A percentile compares a stretch with the other conserved stretches of the same genome.
Evolutionary conservation across 2,113 vertebrate species (phyloP).

Genomic region (Porphyrio hochstetteri): DNA sequence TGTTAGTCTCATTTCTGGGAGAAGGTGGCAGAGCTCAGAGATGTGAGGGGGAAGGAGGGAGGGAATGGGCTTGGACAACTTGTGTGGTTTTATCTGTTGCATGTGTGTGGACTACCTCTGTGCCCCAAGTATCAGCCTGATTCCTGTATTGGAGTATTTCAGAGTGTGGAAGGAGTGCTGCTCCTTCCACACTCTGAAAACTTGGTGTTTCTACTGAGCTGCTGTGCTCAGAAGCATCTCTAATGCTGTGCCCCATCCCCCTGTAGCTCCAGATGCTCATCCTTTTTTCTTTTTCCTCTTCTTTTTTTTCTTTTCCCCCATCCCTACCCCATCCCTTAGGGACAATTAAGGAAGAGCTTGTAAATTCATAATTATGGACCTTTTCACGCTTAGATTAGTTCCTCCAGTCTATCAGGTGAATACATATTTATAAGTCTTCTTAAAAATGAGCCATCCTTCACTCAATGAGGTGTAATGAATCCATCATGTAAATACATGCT

Average conservation of each 20-base stretch:
- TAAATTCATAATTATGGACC: constrained; percentile 25
- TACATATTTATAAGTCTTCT: constrained; percentile 33
- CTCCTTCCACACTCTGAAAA: neutral
- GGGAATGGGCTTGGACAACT: neutral
- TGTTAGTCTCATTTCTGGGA: neutral
- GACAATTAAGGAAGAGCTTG: constrained; percentile 10
- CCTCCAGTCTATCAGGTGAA: neutral
- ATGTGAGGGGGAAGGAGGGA: neutral
- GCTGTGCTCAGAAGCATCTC: neutral
- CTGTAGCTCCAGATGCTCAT: neutral
- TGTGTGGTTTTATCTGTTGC: neutral
- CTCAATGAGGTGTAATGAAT: constrained; percentile 36
- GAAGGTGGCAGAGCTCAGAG: neutral
- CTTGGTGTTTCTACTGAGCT: neutral
- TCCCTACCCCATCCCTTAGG: neutral
- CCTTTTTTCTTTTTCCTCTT: too few species aligned
- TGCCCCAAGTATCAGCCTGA: rapidly evolving
- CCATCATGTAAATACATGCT: constrained; percentile 8
- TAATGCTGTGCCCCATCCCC: neutral
- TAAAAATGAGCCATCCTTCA: neutral
- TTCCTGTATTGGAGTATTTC: too few species aligned
- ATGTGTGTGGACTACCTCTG: rapidly evolving
- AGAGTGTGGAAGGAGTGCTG: too few species aligned
- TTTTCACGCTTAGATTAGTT: constrained; percentile 23
- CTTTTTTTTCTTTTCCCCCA: neutral